A percentile compares a stretch with the other conserved stretches of the same genome.
These are phyloP conservation scores for Parasteatoda lunata DNA, from an alignment of 2,888 invertebrate species.

Conservation along the genomic window DNA sequence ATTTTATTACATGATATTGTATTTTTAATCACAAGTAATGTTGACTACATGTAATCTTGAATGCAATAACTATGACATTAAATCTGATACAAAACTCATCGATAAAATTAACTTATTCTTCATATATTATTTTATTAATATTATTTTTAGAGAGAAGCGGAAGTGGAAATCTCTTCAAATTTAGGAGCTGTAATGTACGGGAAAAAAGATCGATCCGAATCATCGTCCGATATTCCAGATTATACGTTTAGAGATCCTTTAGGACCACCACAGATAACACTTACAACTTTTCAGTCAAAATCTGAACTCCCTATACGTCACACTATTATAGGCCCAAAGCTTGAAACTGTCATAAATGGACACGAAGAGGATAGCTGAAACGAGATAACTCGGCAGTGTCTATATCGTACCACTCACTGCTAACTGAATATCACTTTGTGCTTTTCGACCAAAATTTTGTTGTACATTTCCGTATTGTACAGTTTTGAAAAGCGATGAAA, in stretches of 20 bases:
- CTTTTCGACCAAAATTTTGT: constrained; percentile 33
- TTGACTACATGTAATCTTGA: not conserved
- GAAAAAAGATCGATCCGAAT: constrained; percentile 31
- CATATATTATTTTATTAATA: not conserved
- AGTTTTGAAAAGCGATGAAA: constrained; percentile 7
- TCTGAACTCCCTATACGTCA: constrained; percentile 67
- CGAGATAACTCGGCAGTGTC: constrained; percentile 11
- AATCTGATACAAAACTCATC: not conserved
- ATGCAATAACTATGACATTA: not conserved
- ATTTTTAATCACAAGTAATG: too few relatives aligned
- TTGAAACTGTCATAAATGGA: constrained; percentile 64
- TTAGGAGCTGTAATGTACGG: constrained; percentile 63
- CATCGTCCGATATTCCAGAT: constrained; percentile 29
- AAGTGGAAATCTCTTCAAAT: constrained; percentile 48
- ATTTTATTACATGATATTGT: too few relatives aligned
- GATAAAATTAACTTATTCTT: not conserved
- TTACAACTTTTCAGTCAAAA: constrained; percentile 65
- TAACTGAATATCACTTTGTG: constrained; percentile 51
- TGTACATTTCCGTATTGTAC: constrained; percentile 11
- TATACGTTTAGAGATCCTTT: constrained; percentile 33
- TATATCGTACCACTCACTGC: constrained; percentile 19
- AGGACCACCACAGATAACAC: constrained; percentile 54
- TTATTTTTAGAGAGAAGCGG: constrained; percentile 47
- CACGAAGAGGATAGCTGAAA: constrained; percentile 65
- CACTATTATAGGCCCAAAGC: constrained; percentile 62